These are phyloP conservation scores for Catocala sponsa DNA, from an alignment of 2,888 invertebrate species.

Conservation along the genomic window DNA sequence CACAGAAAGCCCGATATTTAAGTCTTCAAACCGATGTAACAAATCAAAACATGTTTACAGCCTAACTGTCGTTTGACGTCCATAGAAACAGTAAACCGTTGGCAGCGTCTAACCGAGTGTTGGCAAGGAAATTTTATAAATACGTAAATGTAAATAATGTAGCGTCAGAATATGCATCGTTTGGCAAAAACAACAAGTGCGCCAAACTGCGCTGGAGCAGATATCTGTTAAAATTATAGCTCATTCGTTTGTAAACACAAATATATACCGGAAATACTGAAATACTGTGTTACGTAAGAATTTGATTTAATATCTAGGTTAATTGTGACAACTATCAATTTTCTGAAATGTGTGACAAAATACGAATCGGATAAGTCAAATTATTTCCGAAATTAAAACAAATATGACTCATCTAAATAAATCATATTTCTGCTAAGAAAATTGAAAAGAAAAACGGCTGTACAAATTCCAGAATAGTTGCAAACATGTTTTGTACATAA, in stretches of 20 bases:
- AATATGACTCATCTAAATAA: too few species aligned
- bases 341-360: too few species aligned
- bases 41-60: constrained; percentile 13
- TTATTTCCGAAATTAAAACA: too few species aligned
- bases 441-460: too few species aligned
- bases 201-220: constrained; percentile 44
- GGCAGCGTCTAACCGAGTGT: constrained; percentile 42
- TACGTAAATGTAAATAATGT: constrained; percentile 51
- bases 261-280: constrained; percentile 19
- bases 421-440: too few species aligned
- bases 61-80: constrained; percentile 41
- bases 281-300: constrained; percentile 8
- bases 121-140: constrained; percentile 55
- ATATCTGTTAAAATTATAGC: constrained; percentile 21
- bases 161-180: constrained; percentile 43
- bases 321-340: too few species aligned
- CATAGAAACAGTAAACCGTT: constrained; percentile 34
- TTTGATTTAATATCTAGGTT: background rate
- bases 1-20: background rate
- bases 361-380: too few species aligned
- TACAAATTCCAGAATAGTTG: too few species aligned
- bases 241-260: constrained; percentile 30
- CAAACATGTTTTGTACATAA: too few species aligned
- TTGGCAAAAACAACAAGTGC: constrained; percentile 64
- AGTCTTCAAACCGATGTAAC: constrained; percentile 12